Base-by-base conservation (phyloP, 2,113 vertebrate genomes). In the Platichthys stellatus region DNA sequence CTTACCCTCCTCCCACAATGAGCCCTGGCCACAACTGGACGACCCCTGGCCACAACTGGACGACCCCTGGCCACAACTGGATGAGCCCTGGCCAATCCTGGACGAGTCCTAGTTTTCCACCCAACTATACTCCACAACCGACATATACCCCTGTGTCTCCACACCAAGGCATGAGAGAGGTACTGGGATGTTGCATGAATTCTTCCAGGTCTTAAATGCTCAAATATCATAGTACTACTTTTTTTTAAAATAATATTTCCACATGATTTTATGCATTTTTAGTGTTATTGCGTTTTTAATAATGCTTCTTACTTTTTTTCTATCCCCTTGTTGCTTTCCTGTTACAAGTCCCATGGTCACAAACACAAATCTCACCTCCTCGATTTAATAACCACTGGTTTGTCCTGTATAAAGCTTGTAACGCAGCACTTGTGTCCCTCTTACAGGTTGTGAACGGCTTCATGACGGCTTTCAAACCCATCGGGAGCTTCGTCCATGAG, bases 401-500 rank as follows among this genome's bases (percentile, higher is more conserved):
- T 38, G 35, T 38, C 35, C 57, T 8, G 2, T 47, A 3, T 11
- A 28, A 15, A 28, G 4, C n/a, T 49, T 53, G 31, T 31, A 21
- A 40, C 2, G 38, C 28, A 12, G 2, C 2, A 43, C 15, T 40
- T 77, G 23, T 75, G 7, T 78, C 28, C 8, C n/a, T 59, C 49
- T 71, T 54, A 1, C 90, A 95, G 94, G 65, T 84, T 15, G 18
- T 86, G n/a, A 85, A 86, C 2, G 85, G 78, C 7, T 82, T 94
- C 56, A 79, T 90, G 89, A 71, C 0, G 0, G 87, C 80, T 5
- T 83, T 94, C 57, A 88, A 31, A 81, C 93, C 94, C 5, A 14
- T 92, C 2, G 73, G 88, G 17, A 92, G 86, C 70, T 91, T 95
- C 3, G 90, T 90, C 49, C 85, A 81, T 24, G 63, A 93, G 13